Conservation (phyloP, 2,888 invertebrate genomes). For the Diloba caeruleocephala region DNA sequence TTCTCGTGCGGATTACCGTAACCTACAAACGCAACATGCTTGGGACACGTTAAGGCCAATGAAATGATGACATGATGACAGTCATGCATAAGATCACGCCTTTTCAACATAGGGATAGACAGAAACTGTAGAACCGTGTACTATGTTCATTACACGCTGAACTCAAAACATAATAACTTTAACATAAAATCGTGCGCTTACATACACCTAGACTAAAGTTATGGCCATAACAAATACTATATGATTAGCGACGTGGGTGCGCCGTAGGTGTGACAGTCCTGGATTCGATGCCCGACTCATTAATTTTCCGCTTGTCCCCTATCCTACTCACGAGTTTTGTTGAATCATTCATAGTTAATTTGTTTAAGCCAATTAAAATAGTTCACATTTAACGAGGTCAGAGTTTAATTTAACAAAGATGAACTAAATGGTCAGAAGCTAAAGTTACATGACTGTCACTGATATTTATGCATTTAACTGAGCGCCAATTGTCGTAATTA, state of each 20-base stretch:
- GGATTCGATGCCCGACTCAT: slow-evolving; percentile 39
- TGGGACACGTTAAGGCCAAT: too few species aligned
- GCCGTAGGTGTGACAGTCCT: slow-evolving; percentile 42
- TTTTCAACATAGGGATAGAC: too few species aligned
- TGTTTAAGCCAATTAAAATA: slow-evolving; percentile 49
- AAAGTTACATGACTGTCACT: slow-evolving; percentile 4
- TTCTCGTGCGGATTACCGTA: too few species aligned
- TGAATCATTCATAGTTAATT: slow-evolving; percentile 50
- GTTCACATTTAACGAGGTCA: slow-evolving; percentile 43
- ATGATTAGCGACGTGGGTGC: slow-evolving; percentile 34
- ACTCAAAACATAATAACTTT: slow-evolving; percentile 7
- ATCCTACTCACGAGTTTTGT: slow-evolving; percentile 25
- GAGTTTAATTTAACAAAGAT: slow-evolving; percentile 33
- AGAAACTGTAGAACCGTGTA: too few species aligned
- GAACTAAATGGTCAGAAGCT: slow-evolving; percentile 9
- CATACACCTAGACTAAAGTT: slow-evolving; percentile 25
- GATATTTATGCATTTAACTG: too few species aligned
- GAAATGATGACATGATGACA: too few species aligned
- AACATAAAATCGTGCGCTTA: slow-evolving; percentile 29
- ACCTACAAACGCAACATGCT: too few species aligned
- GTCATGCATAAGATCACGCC: too few species aligned
- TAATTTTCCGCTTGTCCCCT: slow-evolving; percentile 28
- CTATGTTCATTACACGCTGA: slow-evolving; percentile 9
- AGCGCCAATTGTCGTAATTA: too few species aligned
- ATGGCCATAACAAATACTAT: slow-evolving; percentile 29